Percentiles rank a stretch among this genome's conserved stretches.
These are phyloP conservation scores for Decapterus maruadsi DNA, from an alignment of 2,797 vertebrate genomes.

Conservation along the genomic window DNA sequence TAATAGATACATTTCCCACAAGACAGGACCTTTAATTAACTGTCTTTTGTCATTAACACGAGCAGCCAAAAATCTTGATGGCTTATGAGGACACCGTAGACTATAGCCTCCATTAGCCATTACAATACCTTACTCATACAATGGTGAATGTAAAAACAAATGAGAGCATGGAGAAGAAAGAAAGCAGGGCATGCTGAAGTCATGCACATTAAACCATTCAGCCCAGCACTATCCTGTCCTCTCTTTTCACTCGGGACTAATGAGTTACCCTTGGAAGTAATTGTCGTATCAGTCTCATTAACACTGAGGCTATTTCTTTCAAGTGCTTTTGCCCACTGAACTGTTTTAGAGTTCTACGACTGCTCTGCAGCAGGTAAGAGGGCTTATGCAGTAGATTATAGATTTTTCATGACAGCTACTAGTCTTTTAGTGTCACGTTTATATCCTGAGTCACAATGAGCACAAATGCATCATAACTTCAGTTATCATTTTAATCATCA, in stretches of 20 bases:
- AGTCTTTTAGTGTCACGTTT: neutral
- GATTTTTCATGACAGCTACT: neutral
- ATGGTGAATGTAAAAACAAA: slow-evolving; percentile 30
- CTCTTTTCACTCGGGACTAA: slow-evolving; percentile 67
- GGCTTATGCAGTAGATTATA: neutral
- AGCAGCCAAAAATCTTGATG: slow-evolving; percentile 41
- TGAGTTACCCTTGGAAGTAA: slow-evolving; percentile 75
- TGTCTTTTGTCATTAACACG: slow-evolving; percentile 65
- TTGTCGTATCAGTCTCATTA: slow-evolving; percentile 79
- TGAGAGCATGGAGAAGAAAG: slow-evolving; percentile 16
- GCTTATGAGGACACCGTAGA: slow-evolving; percentile 42
- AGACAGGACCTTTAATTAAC: slow-evolving; percentile 76
- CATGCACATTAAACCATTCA: slow-evolving; percentile 59
- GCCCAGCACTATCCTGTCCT: slow-evolving; percentile 25
- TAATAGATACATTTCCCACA: slow-evolving; percentile 65
- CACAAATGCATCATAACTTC: neutral
- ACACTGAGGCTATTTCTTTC: slow-evolving; percentile 60
- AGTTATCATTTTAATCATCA: neutral
- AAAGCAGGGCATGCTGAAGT: slow-evolving; percentile 42
- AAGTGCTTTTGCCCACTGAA: slow-evolving; percentile 58
- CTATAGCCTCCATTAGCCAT: slow-evolving; percentile 23
- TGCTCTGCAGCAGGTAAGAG: slow-evolving; percentile 30
- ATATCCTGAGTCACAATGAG: slow-evolving; percentile 3
- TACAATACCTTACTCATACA: neutral
- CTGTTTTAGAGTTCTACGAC: slow-evolving; percentile 29